phyloP scores from a whole-genome alignment of 2,113 vertebrate species.

The Dicentrarchus labrax region DNA sequence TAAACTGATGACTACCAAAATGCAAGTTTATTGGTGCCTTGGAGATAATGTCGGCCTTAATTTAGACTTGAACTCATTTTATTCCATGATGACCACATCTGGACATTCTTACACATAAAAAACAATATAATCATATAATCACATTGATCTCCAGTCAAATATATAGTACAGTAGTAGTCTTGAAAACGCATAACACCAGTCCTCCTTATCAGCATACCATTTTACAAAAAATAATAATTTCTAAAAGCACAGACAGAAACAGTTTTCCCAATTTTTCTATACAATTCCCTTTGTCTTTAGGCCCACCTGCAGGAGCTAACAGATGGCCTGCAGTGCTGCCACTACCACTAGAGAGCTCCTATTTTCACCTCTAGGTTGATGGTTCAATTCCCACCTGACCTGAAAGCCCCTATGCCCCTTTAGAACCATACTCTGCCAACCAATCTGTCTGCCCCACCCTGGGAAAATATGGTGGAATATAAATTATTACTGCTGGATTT shows the following conservation, averaged over 20 bases:
- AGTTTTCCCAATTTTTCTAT: not conserved
- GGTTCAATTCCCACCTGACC: conserved; percentile 55
- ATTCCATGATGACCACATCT: not conserved
- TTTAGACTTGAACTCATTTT: not conserved
- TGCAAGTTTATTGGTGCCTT: not conserved
- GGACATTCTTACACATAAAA: not conserved
- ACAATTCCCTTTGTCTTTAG: not conserved
- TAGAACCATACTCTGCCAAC: conserved; percentile 37
- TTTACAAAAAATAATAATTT: not conserved
- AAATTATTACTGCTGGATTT: conserved; percentile 47
- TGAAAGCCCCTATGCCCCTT: conserved; percentile 1
- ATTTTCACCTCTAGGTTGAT: conserved; percentile 56
- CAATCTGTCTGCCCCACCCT: conserved; percentile 36
- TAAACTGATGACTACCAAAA: not conserved
- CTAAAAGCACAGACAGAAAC: not conserved
- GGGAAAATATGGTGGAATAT: conserved; percentile 25
- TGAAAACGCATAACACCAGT: not conserved
- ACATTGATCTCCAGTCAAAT: not conserved
- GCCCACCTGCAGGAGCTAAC: conserved; percentile 17
- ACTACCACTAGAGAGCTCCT: conserved; percentile 17
- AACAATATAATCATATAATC: not conserved
- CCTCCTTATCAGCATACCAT: too few relatives aligned
- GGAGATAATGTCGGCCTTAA: not conserved
- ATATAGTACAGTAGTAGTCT: not conserved
- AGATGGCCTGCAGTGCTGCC: conserved; percentile 39